Percentiles rank a stretch among this genome's conserved stretches.
Conservation (phyloP, 2,113 vertebrate species). For the Corvus hawaiiensis region DNA sequence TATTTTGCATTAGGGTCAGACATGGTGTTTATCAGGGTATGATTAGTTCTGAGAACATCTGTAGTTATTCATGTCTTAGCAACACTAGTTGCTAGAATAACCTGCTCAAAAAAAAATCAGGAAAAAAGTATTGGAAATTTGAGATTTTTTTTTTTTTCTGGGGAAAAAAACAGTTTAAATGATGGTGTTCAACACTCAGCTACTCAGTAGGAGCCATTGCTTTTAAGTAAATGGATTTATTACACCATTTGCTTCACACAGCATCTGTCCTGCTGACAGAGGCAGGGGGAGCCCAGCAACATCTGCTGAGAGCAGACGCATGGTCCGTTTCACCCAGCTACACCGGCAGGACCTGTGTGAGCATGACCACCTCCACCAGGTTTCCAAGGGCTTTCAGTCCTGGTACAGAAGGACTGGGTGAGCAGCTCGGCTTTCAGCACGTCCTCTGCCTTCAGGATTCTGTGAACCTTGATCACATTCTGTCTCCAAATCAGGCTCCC, state of each 20-base stretch:
- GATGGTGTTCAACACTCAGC: background rate
- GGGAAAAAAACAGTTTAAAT: background rate
- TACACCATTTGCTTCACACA: background rate
- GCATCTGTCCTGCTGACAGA: background rate
- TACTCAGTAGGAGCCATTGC: background rate
- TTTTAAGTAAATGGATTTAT: background rate
- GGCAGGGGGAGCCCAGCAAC: background rate
- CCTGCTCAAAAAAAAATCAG: background rate
- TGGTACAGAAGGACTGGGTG: background rate
- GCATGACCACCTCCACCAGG: background rate
- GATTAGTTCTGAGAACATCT: background rate
- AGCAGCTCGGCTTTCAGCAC: background rate
- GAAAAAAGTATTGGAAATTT: background rate
- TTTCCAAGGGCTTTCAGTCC: background rate
- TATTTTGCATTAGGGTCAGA: background rate
- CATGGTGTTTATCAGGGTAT: background rate
- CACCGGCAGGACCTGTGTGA: rapidly evolving
- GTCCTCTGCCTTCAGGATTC: background rate
- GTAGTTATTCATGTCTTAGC: constrained; percentile 5
- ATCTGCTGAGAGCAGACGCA: background rate
- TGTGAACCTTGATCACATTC: background rate
- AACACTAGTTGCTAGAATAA: constrained; percentile 28
- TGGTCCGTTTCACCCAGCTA: rapidly evolving
- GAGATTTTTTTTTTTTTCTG: background rate
- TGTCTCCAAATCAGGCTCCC: background rate